phyloP scores from a whole-genome alignment of 2,797 vertebrate species.

The Hylomyscus alleni region DNA sequence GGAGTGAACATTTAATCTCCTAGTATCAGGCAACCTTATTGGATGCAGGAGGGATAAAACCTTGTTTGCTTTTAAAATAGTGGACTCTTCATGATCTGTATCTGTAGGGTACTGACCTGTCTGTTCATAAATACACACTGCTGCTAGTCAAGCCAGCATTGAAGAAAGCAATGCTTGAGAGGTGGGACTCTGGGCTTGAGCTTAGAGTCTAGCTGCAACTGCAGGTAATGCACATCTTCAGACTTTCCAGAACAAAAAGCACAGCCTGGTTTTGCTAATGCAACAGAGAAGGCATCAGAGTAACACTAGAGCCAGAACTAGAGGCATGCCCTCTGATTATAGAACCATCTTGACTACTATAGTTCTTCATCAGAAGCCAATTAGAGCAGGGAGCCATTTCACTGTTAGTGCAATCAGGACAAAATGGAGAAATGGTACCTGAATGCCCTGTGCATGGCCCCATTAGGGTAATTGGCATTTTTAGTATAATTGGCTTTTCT shows the following conservation, averaged over 20 bases:
- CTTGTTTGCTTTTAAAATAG: background rate
- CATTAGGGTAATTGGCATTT: background rate
- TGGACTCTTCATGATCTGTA: background rate
- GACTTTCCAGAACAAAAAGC: background rate
- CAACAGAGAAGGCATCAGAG: background rate
- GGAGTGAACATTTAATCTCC: background rate
- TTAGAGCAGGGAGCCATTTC: background rate
- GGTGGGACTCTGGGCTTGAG: background rate
- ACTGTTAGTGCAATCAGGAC: conserved; percentile 25
- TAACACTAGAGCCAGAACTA: background rate
- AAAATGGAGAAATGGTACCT: conserved; percentile 40
- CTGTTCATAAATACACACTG: background rate
- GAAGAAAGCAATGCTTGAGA: background rate
- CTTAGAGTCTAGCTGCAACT: background rate
- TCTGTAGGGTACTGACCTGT: background rate
- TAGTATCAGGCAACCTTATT: background rate
- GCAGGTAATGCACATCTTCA: background rate
- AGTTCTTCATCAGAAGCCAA: conserved; percentile 57
- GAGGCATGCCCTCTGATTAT: background rate
- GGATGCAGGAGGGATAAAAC: background rate
- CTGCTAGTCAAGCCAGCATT: background rate
- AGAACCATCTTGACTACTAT: conserved; percentile 5
- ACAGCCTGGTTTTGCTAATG: background rate
- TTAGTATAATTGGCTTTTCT: conserved; percentile 48
- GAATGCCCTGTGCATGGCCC: background rate